Base-by-base conservation (phyloP, 1,140 invertebrate species). In the Drepana arcuata region DNA sequence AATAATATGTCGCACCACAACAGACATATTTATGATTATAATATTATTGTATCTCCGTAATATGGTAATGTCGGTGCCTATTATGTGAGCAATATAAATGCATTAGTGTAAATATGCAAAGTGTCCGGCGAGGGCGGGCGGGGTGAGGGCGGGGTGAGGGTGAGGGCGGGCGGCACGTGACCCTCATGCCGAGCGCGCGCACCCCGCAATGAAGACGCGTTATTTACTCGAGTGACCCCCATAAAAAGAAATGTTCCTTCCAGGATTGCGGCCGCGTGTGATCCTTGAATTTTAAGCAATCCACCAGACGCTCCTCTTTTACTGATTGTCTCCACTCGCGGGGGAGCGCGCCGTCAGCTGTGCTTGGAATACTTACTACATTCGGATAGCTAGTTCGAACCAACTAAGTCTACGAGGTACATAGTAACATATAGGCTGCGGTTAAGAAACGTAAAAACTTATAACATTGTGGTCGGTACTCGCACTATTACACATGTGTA, bases 251-350 rank as follows among this genome's bases (percentile, higher is more conserved):
- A 60, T 48, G 59, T 51, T 66, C 56, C 54, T 55, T 48, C 45
- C 60, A 55, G 63, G 61, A 73, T 68, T 64, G 63, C 35, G 58
- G 48, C 27, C 49, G 41, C 39, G 62, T 48, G 46, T 57, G 60
- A 57, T 60, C 52, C 49, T 67, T 63, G 69, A 73, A 73, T 70
- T 70, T 70, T 68, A 73, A 73, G 62, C 56, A 58, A 49, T 44
- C 48, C 44, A 40, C 35, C 49, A 56, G 55, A 64, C 59, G 55
- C 48, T 35, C 48, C 50, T 56, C 60, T 58, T 65, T 60, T 59
- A 68, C 57, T 64, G 63, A 72, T 72, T 67, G n/a, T n/a, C n/a
- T n/a, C n/a, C n/a, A n/a, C n/a, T n/a, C n/a, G n/a, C n/a, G n/a
- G n/a, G n/a, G n/a, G n/a, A n/a, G n/a, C n/a, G n/a, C n/a, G n/a